These are phyloP conservation scores for Cosmia pyralina DNA, from an alignment of 2,888 invertebrate genomes.

Conservation along the genomic window DNA sequence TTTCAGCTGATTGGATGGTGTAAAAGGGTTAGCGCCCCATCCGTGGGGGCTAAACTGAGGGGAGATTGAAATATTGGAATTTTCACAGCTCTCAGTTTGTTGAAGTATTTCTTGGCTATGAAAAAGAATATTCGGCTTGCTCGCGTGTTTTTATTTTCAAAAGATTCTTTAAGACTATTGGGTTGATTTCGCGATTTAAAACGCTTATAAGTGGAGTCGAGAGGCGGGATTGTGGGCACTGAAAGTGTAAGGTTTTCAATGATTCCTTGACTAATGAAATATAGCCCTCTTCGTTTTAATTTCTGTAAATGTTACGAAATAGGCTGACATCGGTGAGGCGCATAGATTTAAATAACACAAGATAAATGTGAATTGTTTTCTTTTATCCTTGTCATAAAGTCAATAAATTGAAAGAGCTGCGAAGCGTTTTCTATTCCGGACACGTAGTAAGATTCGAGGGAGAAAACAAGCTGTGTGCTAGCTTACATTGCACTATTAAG, in stretches of 20 bases:
- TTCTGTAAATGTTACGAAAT: neutral
- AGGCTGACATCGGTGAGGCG: neutral
- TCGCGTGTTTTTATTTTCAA: neutral
- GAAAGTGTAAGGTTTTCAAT: no score
- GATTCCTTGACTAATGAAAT: neutral
- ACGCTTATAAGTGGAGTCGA: no score
- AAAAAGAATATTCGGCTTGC: conserved; percentile 9
- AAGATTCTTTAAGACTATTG: neutral
- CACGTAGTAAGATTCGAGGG: conserved; percentile 19
- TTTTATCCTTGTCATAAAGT: neutral
- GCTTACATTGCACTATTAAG: conserved; percentile 22
- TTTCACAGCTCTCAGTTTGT: conserved; percentile 35
- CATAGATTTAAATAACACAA: neutral
- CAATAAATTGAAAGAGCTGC: neutral
- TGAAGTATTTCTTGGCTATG: conserved; percentile 28
- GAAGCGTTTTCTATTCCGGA: conserved; percentile 21
- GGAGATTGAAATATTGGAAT: conserved; percentile 62
- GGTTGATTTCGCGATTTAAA: no score
- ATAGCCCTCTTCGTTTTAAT: neutral
- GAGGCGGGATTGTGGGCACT: no score
- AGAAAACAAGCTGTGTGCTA: conserved; percentile 11
- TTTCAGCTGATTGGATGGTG: conserved; percentile 80
- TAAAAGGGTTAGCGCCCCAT: conserved; percentile 74
- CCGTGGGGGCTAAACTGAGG: conserved; percentile 49
- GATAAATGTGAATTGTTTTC: neutral